Evolutionary conservation across 1,140 invertebrate genomes (phyloP), one percentile per base, ranked within the genome.

Genomic region (Orius insidiosus): DNA sequence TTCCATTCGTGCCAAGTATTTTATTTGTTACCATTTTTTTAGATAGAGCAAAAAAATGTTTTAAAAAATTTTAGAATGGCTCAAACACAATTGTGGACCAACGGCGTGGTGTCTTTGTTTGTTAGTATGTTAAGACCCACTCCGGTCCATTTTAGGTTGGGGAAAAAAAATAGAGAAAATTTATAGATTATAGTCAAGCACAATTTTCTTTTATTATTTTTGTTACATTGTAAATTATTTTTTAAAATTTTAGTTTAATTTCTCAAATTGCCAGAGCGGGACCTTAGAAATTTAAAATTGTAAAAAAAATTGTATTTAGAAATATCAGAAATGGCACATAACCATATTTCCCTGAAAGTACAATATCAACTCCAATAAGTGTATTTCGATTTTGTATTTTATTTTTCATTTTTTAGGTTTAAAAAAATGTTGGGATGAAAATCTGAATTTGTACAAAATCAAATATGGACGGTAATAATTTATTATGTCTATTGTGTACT

Each of bases 21-120:
- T 47, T 49, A 49, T 49, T 49, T 49, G 47, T 49, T 49, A 49
- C 47, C 47, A 49, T 10, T 31, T 48, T 47, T 44, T 45, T 49
- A 49, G 42, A 8, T 49, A 42, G 46, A 31, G 19, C 30, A 35
- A 42, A 16, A 15, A 36, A 36, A 5, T 15, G 14, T 36, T 4
- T 24, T 3, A 40, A 40, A 15, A n/a, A 18, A 10, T 39, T 34
- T 47, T 48, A 48, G 46, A 35, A 48, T 1, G 46, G 46, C 46
- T 48, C 46, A 48, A 48, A 32, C 15, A 42, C 16, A 31, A 43
- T 43, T 48, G 46, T 35, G 46, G 46, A 48, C 46, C 46, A 48
- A 48, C 18, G 46, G 46, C 42, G 46, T 48, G 39, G 31, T 48
- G 41, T 41, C 16, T n/a, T 48, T 33, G 14, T 42, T 41, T 10